A percentile compares a stretch with the other conserved stretches of the same genome.
These are phyloP conservation scores for Dyspetes luteomarginatus DNA, from an alignment of 2,888 invertebrate species.

Conservation along the genomic window DNA sequence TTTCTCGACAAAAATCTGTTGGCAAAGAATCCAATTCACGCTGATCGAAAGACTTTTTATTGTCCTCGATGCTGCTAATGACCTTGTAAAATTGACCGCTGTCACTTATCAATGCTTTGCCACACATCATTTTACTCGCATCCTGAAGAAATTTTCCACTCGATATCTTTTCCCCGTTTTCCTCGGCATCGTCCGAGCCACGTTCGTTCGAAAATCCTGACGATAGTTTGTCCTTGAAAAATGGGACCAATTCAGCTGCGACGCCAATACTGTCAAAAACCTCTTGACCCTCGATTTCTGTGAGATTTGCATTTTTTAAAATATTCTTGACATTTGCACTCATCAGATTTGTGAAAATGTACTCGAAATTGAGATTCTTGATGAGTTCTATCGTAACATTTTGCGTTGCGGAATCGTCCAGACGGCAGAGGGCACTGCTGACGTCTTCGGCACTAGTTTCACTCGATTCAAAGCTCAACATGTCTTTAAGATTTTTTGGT, in stretches of 20 bases:
- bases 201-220: constrained; percentile 56
- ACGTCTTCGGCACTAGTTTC: constrained; percentile 77
- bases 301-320: constrained; percentile 84
- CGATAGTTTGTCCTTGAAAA: constrained; percentile 80
- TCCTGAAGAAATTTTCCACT: constrained; percentile 84
- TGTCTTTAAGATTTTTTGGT: constrained; percentile 74
- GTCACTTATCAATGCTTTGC: constrained; percentile 84
- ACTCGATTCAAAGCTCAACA: constrained; percentile 74
- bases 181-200: neutral
- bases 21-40: constrained; percentile 85
- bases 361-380: constrained; percentile 83
- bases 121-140: constrained; percentile 87
- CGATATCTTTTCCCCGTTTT: constrained; percentile 61
- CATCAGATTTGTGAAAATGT: constrained; percentile 81
- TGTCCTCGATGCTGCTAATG: constrained; percentile 83
- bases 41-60: constrained; percentile 81
- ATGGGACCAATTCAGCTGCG: constrained; percentile 83
- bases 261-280: constrained; percentile 83
- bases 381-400: constrained; percentile 83
- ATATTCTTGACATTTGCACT: constrained; percentile 83
- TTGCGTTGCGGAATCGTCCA: constrained; percentile 82
- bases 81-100: constrained; percentile 83
- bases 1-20: constrained; percentile 86
- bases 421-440: constrained; percentile 84
- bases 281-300: constrained; percentile 82